Base-by-base conservation (phyloP, 1,140 invertebrate species). In the Hylaeus anthracinus region DNA sequence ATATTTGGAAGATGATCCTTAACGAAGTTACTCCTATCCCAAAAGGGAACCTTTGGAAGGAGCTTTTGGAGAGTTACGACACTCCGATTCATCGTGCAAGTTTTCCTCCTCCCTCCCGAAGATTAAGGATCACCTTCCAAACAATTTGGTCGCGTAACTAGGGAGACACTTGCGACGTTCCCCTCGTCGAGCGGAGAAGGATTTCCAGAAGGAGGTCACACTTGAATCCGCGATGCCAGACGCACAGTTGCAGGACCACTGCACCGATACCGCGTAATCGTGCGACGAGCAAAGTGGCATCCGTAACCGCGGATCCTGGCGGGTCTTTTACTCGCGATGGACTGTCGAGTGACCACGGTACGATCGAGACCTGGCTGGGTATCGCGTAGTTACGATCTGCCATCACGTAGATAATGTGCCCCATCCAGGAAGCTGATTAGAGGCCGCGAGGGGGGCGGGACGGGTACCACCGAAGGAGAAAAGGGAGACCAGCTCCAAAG, bases 371-470 rank as follows among this genome's bases (percentile, higher is more conserved):
- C 86, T 88, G 81, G 82, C 86, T 88, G 88, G 86, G 77, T 86
- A 87, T 86, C 85, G 82, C 82, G 85, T 72, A 79, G 89, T 88
- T 90, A 86, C 84, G 85, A 91, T 92, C 86, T 87, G 86, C 88
- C 91, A 92, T 92, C 91, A 91, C 88, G 86, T 88, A 88, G 90
- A 92, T 92, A 90, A 92, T 92, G 80, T 89, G 88, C 90, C 90
- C 90, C 90, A 91, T 91, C 82, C 90, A 92, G 90, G 91, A 92
- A 92, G 88, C 86, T 89, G 86, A 87, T 87, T 87, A 87, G 74
- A 82, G 69, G 45, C n/a, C 67, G 78, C 26, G 78, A 79, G 77
- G 56, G 55, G 80, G 58, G 72, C 51, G 8, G 72, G 66, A 58
- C 72, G 82, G 85, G 82, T 82, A 66, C 53, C 45, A 55, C 53